Evolutionary conservation across 2,797 vertebrate species (phyloP).

Genomic region (Hypotaenidia philippensis): DNA sequence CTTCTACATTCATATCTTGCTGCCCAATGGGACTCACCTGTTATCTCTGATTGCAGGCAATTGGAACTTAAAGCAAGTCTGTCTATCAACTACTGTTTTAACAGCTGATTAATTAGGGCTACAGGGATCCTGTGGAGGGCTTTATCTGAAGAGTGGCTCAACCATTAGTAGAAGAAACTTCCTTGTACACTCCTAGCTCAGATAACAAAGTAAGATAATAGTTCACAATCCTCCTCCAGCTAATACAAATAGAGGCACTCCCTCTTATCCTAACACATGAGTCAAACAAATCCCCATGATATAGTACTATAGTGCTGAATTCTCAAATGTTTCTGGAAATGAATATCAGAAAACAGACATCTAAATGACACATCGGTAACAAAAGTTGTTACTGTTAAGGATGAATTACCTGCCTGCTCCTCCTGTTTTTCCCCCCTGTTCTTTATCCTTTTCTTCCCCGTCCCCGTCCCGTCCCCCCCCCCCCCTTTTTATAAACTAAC

Average conservation of each 20-base stretch:
- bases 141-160: conserved; percentile 87
- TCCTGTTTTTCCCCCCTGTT: background rate
- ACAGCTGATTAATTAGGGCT: conserved; percentile 88
- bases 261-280: conserved; percentile 78
- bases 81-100: conserved; percentile 87
- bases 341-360: conserved; percentile 44
- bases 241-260: conserved; percentile 87
- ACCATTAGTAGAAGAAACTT: conserved; percentile 87
- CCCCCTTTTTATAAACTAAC: background rate
- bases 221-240: conserved; percentile 82
- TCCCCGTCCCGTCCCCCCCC: background rate
- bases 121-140: conserved; percentile 78
- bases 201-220: conserved; percentile 88
- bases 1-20: conserved; percentile 73
- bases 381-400: background rate
- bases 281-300: conserved; percentile 60
- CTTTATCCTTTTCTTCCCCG: background rate
- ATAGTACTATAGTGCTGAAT: conserved; percentile 32
- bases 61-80: conserved; percentile 83
- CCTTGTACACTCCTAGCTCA: conserved; percentile 84
- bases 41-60: conserved; percentile 87
- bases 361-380: conserved; percentile 31
- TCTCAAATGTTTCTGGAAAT: conserved; percentile 55
- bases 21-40: conserved; percentile 80
- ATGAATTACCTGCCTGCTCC: background rate